Percentiles rank a stretch among this genome's conserved stretches.
These are phyloP conservation scores for Agelaius phoeniceus DNA, from an alignment of 2,113 vertebrate species.

Conservation along the genomic window DNA sequence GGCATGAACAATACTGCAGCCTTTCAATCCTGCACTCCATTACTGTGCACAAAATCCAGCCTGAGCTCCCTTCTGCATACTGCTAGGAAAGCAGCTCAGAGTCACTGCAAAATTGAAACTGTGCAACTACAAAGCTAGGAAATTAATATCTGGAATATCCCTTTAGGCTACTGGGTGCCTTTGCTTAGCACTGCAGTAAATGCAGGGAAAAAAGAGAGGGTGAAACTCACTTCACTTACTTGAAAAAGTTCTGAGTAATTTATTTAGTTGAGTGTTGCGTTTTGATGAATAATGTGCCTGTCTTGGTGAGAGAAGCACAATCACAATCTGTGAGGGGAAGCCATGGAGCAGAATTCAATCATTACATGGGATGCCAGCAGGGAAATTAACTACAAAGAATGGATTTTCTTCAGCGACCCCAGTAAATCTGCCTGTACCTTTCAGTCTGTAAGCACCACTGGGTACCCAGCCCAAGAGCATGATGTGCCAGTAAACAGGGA, in stretches of 20 bases:
- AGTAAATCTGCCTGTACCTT: neutral
- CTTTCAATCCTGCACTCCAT: neutral
- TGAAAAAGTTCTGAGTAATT: neutral
- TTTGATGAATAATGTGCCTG: neutral
- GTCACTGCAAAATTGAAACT: neutral
- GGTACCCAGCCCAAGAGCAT: neutral
- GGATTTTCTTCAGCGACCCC: neutral
- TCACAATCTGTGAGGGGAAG: neutral
- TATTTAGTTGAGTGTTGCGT: neutral
- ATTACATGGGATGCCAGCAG: neutral
- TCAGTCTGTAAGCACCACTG: neutral
- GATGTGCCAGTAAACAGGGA: neutral
- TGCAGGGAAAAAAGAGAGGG: neutral
- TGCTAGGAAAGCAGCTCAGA: neutral
- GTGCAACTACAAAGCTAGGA: neutral
- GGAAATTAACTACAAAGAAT: neutral
- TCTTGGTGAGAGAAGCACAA: neutral
- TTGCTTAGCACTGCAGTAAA: slow-evolving; percentile 2
- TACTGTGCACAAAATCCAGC: neutral
- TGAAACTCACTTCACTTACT: neutral
- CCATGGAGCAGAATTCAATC: neutral
- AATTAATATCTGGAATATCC: neutral
- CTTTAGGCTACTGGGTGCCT: neutral
- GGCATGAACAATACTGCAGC: neutral
- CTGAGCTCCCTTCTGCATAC: neutral